phyloP scores from a whole-genome alignment of 1,140 invertebrate species.

The Sweltsa coloradensis region DNA sequence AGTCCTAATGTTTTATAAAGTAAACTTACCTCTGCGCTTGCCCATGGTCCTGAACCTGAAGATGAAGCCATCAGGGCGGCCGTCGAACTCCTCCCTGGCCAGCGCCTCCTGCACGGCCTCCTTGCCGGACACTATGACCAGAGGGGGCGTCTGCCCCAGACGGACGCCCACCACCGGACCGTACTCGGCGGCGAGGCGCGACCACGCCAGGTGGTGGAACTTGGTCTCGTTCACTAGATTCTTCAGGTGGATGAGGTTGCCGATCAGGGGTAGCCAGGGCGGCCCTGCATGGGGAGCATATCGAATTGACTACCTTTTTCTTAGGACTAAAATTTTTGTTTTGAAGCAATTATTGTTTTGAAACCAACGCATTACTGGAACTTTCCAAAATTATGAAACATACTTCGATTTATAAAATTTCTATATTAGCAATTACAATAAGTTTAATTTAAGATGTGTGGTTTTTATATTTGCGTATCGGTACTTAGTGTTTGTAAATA shows the following conservation, averaged over 20 bases:
- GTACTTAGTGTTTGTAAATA: too few species aligned
- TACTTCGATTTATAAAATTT: too few species aligned
- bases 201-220: slow-evolving; percentile 28
- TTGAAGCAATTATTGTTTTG: too few species aligned
- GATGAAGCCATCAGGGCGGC: slow-evolving; percentile 54
- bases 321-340: too few species aligned
- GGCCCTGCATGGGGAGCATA: too few species aligned
- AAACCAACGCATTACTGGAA: too few species aligned
- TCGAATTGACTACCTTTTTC: too few species aligned
- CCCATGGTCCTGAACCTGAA: slow-evolving; percentile 47
- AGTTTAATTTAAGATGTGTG: too few species aligned
- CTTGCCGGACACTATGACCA: slow-evolving; percentile 47
- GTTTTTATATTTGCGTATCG: too few species aligned
- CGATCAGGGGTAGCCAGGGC: slow-evolving; percentile 32
- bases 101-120: slow-evolving; percentile 45
- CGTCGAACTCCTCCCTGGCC: slow-evolving; percentile 47
- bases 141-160: slow-evolving; percentile 39
- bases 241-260: slow-evolving; percentile 26
- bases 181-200: slow-evolving; percentile 25
- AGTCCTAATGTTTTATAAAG: slow-evolving; percentile 3
- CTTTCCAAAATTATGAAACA: too few species aligned
- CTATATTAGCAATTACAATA: too few species aligned
- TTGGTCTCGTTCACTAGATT: slow-evolving; percentile 17
- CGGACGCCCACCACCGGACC: slow-evolving; percentile 35
- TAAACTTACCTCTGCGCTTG: slow-evolving; percentile 43